A percentile compares a stretch with the other conserved stretches of the same genome.
phyloP scores from a whole-genome alignment of 1,140 invertebrate species.

The Lepidurus packardi region DNA sequence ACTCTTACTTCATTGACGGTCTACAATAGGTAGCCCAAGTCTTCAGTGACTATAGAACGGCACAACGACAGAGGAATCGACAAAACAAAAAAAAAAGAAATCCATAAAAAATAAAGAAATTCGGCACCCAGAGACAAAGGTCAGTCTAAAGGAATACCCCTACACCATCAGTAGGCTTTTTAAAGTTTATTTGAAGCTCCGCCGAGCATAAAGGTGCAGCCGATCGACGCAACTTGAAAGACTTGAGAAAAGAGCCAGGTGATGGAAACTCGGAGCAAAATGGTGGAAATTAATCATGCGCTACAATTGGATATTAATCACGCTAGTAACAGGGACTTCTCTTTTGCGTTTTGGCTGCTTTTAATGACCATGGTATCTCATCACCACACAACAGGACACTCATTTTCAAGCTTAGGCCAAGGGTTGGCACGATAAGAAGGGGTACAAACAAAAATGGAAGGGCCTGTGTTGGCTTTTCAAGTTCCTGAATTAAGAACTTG shows the following conservation, averaged over 20 bases:
- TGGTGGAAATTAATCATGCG: not conserved
- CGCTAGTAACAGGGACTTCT: conserved; percentile 2
- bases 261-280: not conserved
- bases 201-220: not conserved
- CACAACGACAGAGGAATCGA: too few relatives aligned
- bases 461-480: conserved; percentile 3
- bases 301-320: conserved; percentile 16
- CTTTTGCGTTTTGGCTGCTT: not conserved
- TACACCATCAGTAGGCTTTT: too few relatives aligned
- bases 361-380: not conserved
- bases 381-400: conserved; percentile 15
- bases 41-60: too few relatives aligned
- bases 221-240: not conserved
- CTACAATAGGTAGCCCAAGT: too few relatives aligned
- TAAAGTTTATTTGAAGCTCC: too few relatives aligned
- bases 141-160: too few relatives aligned
- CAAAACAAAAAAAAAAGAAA: too few relatives aligned
- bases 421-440: not conserved
- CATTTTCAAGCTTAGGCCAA: not conserved
- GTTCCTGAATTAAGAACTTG: not conserved
- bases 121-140: too few relatives aligned
- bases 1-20: too few relatives aligned
- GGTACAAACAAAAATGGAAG: conserved; percentile 12
- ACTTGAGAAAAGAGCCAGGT: not conserved
- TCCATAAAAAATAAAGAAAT: too few relatives aligned